A percentile compares a stretch with the other conserved stretches of the same genome.
Evolutionary conservation across 2,797 vertebrate genomes (phyloP).

Genomic region (Darevskia mixta): DNA sequence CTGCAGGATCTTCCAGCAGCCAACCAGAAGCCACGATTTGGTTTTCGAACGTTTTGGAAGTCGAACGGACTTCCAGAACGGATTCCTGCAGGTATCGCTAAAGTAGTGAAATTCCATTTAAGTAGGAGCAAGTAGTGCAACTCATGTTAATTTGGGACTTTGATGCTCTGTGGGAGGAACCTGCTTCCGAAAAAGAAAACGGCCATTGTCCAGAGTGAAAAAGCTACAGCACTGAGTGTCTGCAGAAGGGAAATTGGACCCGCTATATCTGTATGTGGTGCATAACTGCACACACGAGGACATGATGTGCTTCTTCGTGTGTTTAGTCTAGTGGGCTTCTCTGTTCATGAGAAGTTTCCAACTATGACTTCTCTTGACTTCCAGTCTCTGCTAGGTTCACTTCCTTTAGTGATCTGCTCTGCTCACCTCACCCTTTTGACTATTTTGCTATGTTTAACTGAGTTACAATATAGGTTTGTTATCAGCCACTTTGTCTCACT

Average conservation of each 20-base stretch:
- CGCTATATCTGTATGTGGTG: not conserved
- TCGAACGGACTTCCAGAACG: too few species aligned
- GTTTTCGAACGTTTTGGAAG: too few species aligned
- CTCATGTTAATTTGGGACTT: not conserved
- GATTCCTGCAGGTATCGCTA: not conserved
- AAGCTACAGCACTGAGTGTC: not conserved
- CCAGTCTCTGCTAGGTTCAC: not conserved
- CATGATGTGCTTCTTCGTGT: not conserved
- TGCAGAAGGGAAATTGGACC: not conserved
- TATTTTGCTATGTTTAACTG: not conserved
- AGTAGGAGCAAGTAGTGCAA: not conserved
- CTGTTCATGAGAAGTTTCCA: not conserved
- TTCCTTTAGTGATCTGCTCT: not conserved
- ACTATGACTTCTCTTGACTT: not conserved
- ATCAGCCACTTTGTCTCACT: not conserved
- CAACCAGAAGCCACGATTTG: too few species aligned
- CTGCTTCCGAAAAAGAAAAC: not conserved
- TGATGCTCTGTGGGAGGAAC: not conserved
- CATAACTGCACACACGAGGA: not conserved
- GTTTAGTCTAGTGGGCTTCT: not conserved
- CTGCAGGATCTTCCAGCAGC: too few species aligned
- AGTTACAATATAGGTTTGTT: not conserved
- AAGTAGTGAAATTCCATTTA: not conserved
- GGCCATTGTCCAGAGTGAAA: not conserved
- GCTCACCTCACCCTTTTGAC: not conserved